Conservation (phyloP, 2,888 invertebrate species). For the Formica aserva region DNA sequence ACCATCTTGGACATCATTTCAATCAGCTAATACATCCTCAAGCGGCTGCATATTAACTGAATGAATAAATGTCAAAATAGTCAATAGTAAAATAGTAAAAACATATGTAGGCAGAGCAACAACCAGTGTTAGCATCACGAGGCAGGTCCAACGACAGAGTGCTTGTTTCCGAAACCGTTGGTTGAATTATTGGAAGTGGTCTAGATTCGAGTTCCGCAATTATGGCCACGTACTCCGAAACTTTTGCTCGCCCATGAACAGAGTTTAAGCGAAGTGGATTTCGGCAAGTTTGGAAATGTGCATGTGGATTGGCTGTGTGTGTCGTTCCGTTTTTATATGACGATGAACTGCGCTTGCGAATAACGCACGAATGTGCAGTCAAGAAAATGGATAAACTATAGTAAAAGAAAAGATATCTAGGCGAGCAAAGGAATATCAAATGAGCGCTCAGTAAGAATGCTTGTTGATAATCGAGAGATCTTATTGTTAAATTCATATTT, state of each 20-base stretch:
- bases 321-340: background rate
- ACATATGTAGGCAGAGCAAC: background rate
- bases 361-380: background rate
- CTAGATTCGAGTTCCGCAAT: background rate
- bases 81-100: background rate
- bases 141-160: too few relatives aligned
- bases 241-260: background rate
- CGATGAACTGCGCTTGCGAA: background rate
- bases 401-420: background rate
- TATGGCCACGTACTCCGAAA: background rate
- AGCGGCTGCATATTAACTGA: conserved; percentile 82
- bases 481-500: background rate
- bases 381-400: background rate
- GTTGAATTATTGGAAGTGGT: background rate
- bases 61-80: background rate
- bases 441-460: background rate
- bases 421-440: background rate
- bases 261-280: background rate
- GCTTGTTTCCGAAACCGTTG: too few relatives aligned
- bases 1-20: conserved; percentile 88
- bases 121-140: too few relatives aligned
- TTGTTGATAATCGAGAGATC: background rate
- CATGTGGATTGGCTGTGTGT: background rate
- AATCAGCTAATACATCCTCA: conserved; percentile 89
- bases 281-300: background rate